phyloP scores from a whole-genome alignment of 2,113 vertebrate species.

The Mesembrinibis cayennensis region DNA sequence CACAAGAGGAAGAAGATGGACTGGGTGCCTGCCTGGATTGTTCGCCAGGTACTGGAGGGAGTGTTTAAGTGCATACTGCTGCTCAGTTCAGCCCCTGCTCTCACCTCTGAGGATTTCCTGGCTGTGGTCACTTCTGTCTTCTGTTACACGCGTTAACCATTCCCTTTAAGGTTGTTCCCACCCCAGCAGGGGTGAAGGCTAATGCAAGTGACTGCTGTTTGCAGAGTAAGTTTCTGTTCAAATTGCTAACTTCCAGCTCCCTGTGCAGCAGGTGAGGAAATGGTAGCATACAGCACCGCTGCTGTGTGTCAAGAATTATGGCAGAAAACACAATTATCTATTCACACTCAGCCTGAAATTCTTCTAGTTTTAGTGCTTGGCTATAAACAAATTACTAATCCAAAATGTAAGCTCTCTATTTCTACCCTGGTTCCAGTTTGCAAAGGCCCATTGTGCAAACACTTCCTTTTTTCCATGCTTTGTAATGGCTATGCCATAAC shows the following conservation, averaged over 20 bases:
- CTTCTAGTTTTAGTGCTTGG: background rate
- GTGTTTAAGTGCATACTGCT: background rate
- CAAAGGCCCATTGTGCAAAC: background rate
- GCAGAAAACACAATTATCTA: background rate
- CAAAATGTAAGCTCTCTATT: background rate
- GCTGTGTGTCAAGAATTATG: background rate
- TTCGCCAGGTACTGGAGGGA: background rate
- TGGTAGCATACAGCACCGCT: background rate
- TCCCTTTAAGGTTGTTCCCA: background rate
- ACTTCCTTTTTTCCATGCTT: background rate
- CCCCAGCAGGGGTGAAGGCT: background rate
- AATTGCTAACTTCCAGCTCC: background rate
- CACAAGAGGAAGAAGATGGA: background rate
- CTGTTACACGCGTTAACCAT: background rate
- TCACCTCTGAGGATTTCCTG: background rate
- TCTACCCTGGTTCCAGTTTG: background rate
- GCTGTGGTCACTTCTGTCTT: background rate
- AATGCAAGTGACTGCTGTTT: background rate
- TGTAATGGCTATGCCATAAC: background rate
- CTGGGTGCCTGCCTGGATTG: background rate
- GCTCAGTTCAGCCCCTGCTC: background rate
- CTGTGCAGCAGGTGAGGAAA: background rate
- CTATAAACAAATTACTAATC: background rate
- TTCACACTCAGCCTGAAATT: background rate
- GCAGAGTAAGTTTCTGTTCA: background rate